Evolutionary conservation across 1,140 invertebrate genomes (phyloP), one percentile per base, ranked within the genome.

Genomic region (Portunus trituberculatus): DNA sequence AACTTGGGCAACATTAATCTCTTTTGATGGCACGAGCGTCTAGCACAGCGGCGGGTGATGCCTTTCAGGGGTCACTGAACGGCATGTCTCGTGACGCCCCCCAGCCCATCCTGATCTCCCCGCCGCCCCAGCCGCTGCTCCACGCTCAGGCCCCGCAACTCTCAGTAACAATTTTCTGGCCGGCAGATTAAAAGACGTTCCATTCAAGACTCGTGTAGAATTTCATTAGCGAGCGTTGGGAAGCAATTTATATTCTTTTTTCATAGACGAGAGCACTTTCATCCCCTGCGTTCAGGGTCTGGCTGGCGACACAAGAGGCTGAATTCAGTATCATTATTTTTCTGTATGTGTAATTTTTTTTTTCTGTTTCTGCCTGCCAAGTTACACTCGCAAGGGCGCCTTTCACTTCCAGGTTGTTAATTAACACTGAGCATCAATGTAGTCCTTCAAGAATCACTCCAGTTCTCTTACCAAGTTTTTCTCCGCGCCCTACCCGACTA

Each of bases 101-200:
- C 3, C 52, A 10, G 12, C 52, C 48, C 52, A 10, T 20, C 0
- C 52, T 10, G 52, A 12, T 10, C 52, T 20, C 12, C 52, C 52
- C 52, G 16, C 52, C 52, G 0, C 52, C 12, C 3, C 16, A 59
- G 39, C 39, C 39, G 39, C 39, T 20, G 12, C 52, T 16, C 52
- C 52, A 59, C 52, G 52, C 52, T 59, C 12, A 59, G 12, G 2
- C 20, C 67, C 67, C 20, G 67, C 67, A 76, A 76, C 67, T 76
- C 67, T 76, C 67, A n/a, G 67, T n/a, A 76, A 76, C 67, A 76
- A 76, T 76, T 76, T 76, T 76, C 67, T 76, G 67, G 67, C 67
- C 25, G 25, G 20, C 67, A 59, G 52, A 76, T 76, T 76, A 76
- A 76, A 76, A 76, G 67, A 76, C 67, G 67, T 76, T 76, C 67